A percentile compares a stretch with the other conserved stretches of the same genome.
Evolutionary conservation across 2,113 vertebrate species (phyloP).

Genomic region (Chinchilla lanigera): DNA sequence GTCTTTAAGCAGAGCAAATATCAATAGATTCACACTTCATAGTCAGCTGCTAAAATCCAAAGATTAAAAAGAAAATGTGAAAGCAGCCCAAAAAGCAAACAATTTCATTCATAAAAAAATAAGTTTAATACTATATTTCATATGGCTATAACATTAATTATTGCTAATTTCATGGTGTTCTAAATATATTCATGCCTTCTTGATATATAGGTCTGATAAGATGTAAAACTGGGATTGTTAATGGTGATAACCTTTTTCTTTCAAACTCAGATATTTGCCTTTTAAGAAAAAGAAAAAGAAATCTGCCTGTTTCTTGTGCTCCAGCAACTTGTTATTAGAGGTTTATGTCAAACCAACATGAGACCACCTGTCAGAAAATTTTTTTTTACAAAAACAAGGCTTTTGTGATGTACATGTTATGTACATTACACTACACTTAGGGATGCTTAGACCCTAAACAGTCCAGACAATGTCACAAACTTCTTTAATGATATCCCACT

Average conservation of each 20-base stretch:
- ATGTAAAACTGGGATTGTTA: too few relatives aligned
- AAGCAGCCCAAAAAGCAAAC: background rate
- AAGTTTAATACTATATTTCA: too few relatives aligned
- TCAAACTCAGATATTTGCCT: too few relatives aligned
- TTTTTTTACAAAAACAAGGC: background rate
- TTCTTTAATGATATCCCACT: background rate
- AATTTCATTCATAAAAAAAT: background rate
- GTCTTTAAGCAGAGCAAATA: background rate
- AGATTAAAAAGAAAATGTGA: background rate
- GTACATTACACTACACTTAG: background rate
- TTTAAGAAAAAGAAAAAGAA: too few relatives aligned
- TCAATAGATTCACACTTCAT: background rate
- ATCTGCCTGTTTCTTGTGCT: too few relatives aligned
- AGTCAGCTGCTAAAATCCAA: background rate
- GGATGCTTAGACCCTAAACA: background rate
- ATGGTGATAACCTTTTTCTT: too few relatives aligned
- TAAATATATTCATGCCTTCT: too few relatives aligned
- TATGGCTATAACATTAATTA: too few relatives aligned
- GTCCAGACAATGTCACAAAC: background rate
- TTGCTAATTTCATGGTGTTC: too few relatives aligned
- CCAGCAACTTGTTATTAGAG: too few relatives aligned
- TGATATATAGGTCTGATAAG: too few relatives aligned
- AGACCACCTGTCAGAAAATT: background rate
- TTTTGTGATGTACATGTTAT: background rate
- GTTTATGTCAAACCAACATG: too few relatives aligned